phyloP scores from a whole-genome alignment of 2,797 vertebrate species.

The Poecilia velifera region DNA sequence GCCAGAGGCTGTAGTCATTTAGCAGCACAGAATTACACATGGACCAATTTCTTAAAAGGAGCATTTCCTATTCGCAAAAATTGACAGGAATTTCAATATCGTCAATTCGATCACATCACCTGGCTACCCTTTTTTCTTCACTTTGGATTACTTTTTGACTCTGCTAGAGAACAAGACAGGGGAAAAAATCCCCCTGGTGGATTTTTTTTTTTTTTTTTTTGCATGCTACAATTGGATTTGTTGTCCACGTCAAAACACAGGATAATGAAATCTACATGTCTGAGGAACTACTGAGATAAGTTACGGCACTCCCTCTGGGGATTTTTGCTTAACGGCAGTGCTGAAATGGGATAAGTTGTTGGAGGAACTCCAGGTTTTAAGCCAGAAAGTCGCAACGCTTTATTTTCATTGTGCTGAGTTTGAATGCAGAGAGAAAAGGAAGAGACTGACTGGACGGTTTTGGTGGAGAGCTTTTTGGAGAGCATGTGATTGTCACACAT shows the following conservation, averaged over 20 bases:
- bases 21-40: constrained; percentile 15
- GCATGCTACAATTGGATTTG: constrained; percentile 22
- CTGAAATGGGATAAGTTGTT: neutral
- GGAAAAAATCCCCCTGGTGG: neutral
- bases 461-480: constrained; percentile 3
- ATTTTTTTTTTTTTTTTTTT: constrained; percentile 9
- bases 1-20: constrained; percentile 11
- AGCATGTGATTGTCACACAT: constrained; percentile 34
- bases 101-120: constrained; percentile 17
- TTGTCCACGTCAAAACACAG: constrained; percentile 2
- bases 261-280: constrained; percentile 25
- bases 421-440: constrained; percentile 5
- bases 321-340: neutral
- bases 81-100: constrained; percentile 26
- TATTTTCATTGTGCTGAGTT: neutral
- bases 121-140: constrained; percentile 5
- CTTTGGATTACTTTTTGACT: constrained; percentile 31
- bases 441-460: constrained; percentile 1
- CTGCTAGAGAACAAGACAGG: constrained; percentile 11
- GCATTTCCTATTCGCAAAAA: constrained; percentile 8
- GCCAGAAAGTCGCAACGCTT: neutral
- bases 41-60: constrained; percentile 37
- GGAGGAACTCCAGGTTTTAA: constrained; percentile 47
- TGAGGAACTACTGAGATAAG: constrained; percentile 48
- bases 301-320: constrained; percentile 10